Conservation (phyloP, 2,113 vertebrate genomes). For the Arothron firmamentum region DNA sequence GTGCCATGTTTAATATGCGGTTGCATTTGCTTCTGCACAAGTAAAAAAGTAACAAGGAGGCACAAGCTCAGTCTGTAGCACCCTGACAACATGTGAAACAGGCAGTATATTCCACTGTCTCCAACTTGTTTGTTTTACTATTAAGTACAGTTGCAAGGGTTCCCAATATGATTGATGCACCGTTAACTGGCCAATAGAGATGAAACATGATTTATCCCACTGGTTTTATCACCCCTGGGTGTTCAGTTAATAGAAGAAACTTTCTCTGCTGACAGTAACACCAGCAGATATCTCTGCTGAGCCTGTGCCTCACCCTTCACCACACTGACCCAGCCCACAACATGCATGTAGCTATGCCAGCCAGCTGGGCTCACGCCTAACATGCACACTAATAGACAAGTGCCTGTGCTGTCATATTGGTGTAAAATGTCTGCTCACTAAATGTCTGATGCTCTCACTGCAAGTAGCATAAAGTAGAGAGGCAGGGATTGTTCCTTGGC, state of each 20-base stretch:
- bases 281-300: conserved; percentile 11
- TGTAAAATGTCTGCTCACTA: conserved; percentile 46
- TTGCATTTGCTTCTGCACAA: conserved; percentile 50
- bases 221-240: conserved; percentile 11
- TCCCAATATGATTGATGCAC: neutral
- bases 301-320: conserved; percentile 44
- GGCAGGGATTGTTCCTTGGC: conserved; percentile 17
- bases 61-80: conserved; percentile 53
- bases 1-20: conserved; percentile 29
- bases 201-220: conserved; percentile 6
- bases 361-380: conserved; percentile 36
- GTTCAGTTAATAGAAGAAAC: conserved; percentile 2
- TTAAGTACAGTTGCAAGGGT: conserved; percentile 1
- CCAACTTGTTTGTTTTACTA: conserved; percentile 2
- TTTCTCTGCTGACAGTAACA: neutral
- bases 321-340: conserved; percentile 29
- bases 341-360: conserved; percentile 53
- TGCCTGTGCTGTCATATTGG: conserved; percentile 16
- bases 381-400: conserved; percentile 42
- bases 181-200: neutral
- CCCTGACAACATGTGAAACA: conserved; percentile 24
- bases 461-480: conserved; percentile 9
- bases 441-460: conserved; percentile 26
- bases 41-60: conserved; percentile 38
- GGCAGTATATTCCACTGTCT: neutral